Evolutionary conservation across 2,888 invertebrate genomes (phyloP).

Genomic region (Penaeus monodon): DNA sequence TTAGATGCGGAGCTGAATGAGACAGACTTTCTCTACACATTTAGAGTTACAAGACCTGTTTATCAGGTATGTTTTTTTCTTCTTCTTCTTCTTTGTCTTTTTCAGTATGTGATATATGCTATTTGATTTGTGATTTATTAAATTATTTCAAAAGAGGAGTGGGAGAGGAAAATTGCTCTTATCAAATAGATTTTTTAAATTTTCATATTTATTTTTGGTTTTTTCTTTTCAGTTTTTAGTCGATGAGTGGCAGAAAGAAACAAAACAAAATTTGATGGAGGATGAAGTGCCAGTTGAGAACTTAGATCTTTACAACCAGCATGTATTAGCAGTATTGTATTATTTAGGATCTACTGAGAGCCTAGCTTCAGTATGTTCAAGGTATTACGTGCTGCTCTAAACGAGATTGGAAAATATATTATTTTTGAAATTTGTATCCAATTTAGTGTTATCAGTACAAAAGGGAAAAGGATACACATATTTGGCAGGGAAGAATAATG

Average conservation of each 20-base stretch:
- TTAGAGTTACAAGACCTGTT: slow-evolving; percentile 24
- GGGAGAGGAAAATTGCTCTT: no score
- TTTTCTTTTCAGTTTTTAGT: slow-evolving; percentile 20
- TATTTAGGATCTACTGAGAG: slow-evolving; percentile 24
- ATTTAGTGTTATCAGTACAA: no score
- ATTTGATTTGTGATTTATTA: no score
- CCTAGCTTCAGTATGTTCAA: slow-evolving; percentile 8
- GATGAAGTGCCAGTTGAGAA: slow-evolving; percentile 6
- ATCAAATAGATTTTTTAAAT: no score
- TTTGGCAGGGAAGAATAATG: no score
- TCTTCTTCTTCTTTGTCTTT: not conserved
- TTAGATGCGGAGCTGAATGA: slow-evolving; percentile 21
- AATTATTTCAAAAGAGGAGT: no score
- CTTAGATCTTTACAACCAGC: slow-evolving; percentile 19
- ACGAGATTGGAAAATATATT: no score
- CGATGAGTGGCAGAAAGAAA: slow-evolving; percentile 27
- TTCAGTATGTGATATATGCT: no score
- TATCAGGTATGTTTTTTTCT: slow-evolving; percentile 15
- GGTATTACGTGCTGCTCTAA: not conserved
- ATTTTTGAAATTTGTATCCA: no score
- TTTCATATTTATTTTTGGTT: no score
- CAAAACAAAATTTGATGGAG: slow-evolving; percentile 4
- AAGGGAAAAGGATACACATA: no score
- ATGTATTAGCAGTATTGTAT: slow-evolving; percentile 16
- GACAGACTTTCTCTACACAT: slow-evolving; percentile 17